phyloP scores from a whole-genome alignment of 2,888 invertebrate species.

The Neocrepidodera transversa region DNA sequence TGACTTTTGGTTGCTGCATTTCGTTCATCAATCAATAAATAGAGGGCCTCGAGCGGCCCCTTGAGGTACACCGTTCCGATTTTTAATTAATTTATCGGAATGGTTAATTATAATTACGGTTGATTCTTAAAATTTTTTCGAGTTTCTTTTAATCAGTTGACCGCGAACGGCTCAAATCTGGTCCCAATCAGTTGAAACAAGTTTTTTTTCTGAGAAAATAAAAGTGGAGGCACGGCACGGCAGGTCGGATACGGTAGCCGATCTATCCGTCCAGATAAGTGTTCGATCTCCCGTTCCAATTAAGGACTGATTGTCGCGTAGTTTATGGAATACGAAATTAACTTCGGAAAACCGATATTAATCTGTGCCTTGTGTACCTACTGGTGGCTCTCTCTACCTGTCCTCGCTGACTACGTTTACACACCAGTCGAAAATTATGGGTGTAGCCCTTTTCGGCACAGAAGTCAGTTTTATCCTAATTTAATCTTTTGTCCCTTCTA shows the following conservation, averaged over 20 bases:
- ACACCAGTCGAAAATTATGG: too few species aligned
- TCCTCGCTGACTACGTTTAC: neutral
- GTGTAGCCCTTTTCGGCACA: too few species aligned
- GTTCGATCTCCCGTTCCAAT: constrained; percentile 38
- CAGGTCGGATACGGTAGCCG: constrained; percentile 42
- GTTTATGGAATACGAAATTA: constrained; percentile 42
- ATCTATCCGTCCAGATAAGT: constrained; percentile 43
- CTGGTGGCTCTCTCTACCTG: neutral
- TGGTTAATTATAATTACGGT: neutral
- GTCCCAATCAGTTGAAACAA: constrained; percentile 21
- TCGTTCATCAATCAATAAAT: too few species aligned
- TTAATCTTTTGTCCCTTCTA: too few species aligned
- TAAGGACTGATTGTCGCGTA: constrained; percentile 41
- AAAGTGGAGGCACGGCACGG: constrained; percentile 10
- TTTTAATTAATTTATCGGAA: neutral
- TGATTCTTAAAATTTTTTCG: neutral
- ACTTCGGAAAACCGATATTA: constrained; percentile 41
- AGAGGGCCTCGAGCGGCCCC: too few species aligned
- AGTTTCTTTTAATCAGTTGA: neutral
- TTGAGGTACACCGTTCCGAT: too few species aligned
- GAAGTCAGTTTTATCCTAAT: too few species aligned
- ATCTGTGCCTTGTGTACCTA: constrained; percentile 23
- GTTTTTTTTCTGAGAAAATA: constrained; percentile 18
- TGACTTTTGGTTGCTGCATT: too few species aligned
- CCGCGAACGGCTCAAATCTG: constrained; percentile 24